Conservation (phyloP, 2,797 vertebrate genomes). For the Pipistrellus kuhlii region DNA sequence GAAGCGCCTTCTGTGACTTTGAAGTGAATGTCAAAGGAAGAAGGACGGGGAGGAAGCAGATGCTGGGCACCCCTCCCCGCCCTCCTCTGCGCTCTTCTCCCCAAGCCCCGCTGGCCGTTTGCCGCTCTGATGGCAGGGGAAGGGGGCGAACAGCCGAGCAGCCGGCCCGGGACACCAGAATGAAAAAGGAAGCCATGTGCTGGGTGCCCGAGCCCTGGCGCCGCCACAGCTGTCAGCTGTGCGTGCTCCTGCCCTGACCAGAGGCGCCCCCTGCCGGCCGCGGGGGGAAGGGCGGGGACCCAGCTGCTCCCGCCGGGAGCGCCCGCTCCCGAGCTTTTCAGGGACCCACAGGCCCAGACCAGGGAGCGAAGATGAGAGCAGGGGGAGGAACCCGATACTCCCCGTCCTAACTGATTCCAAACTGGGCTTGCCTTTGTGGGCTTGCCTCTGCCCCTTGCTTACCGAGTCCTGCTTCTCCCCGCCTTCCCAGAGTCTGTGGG, state of each 20-base stretch:
- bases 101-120: not conserved
- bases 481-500: not conserved
- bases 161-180: not conserved
- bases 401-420: not conserved
- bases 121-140: not conserved
- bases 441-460: not conserved
- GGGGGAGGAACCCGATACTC: not conserved
- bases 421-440: not conserved
- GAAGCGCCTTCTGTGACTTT: constrained; percentile 8
- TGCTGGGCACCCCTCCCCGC: not conserved
- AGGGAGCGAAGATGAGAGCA: not conserved
- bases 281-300: constrained; percentile 27
- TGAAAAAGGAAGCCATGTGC: constrained; percentile 62
- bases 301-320: constrained; percentile 37
- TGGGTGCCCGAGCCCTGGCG: constrained; percentile 29
- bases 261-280: constrained; percentile 17
- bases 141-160: not conserved
- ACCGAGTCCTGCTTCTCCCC: not conserved
- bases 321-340: not conserved
- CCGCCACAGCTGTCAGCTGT: constrained; percentile 72
- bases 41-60: not conserved
- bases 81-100: not conserved
- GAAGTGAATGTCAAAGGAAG: constrained; percentile 25
- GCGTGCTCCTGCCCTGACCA: not conserved
- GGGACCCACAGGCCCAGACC: not conserved